Conservation (phyloP, 1,140 invertebrate genomes). For the Drosophila tani region DNA sequence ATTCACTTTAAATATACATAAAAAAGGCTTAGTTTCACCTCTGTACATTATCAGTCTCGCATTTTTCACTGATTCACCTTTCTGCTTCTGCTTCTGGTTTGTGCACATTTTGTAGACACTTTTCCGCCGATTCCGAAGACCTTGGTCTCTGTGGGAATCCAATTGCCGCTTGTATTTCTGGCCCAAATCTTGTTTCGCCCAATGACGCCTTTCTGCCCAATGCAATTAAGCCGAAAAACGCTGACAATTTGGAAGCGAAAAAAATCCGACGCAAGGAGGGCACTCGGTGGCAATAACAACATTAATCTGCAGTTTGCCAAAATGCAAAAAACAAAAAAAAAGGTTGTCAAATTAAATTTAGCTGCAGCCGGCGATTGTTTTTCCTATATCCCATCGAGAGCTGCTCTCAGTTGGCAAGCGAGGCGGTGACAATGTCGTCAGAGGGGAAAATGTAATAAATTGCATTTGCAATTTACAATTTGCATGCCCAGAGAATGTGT, state of each 20-base stretch:
- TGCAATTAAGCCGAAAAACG: slow-evolving; percentile 66
- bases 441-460: slow-evolving; percentile 68
- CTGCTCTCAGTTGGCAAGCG: slow-evolving; percentile 47
- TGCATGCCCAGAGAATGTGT: slow-evolving; percentile 41
- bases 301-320: slow-evolving; percentile 64
- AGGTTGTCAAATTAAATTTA: slow-evolving; percentile 73
- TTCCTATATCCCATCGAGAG: slow-evolving; percentile 15
- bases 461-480: slow-evolving; percentile 62
- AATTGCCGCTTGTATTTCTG: slow-evolving; percentile 13
- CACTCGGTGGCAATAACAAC: slow-evolving; percentile 39
- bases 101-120: slow-evolving; percentile 7
- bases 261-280: slow-evolving; percentile 28
- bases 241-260: slow-evolving; percentile 68
- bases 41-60: neutral
- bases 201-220: slow-evolving; percentile 41
- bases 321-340: slow-evolving; percentile 18
- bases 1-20: neutral
- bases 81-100: neutral
- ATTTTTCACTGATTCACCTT: slow-evolving; percentile 11
- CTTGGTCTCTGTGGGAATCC: slow-evolving; percentile 23
- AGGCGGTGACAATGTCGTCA: slow-evolving; percentile 58
- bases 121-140: slow-evolving; percentile 8
- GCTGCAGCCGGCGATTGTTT: slow-evolving; percentile 60
- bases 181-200: slow-evolving; percentile 12
- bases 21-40: neutral